Base-by-base conservation (phyloP, 2,888 invertebrate species). In the Epiperipatus broadwayi region DNA sequence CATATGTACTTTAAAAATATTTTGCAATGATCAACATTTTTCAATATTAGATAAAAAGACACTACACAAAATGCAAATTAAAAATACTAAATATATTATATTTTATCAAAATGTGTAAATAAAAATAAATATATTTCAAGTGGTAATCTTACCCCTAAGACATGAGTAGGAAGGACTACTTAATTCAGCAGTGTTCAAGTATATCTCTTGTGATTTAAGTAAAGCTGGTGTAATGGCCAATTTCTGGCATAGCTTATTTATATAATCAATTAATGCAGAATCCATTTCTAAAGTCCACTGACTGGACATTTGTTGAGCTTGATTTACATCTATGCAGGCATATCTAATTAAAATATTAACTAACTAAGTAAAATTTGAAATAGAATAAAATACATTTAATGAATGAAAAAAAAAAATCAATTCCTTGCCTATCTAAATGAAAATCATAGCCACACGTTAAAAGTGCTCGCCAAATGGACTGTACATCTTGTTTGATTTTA, bases 211-310 rank as follows among this genome's bases (percentile, higher is more conserved):
- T 10, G 57, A 53, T 43, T 57, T 56, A 5, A 57, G 47, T 3
- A 53, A 44, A 1, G 56, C 45, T 3, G 56, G 53, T 0, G 54
- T 47, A 3, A 57, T 48, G 15, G 51, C 52, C 33, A 57, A 46
- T 35, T 52, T 50, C 5, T 50, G 44, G 42, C 55, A 52, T 41
- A 52, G 43, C 5, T 49, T 46, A 45, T 57, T 55, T 37, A 54
- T 47, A 44, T 52, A 50, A 21, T 48, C 41, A 5, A 53, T 52
- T 12, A 57, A 48, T 2, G 54, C 52, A 2, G 46, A 36, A 41
- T 57, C 56, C 52, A 53, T 55, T 34, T 57, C 55, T 15, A 48
- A 32, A 5, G 50, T 51, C 57, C 57, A 57, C 44, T 52, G 52
- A 30, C 48, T 40, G 29, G 51, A 47, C 53, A 57, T 53, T 44